Conservation (phyloP, 2,797 vertebrate species). For the Diplodus sargus region DNA sequence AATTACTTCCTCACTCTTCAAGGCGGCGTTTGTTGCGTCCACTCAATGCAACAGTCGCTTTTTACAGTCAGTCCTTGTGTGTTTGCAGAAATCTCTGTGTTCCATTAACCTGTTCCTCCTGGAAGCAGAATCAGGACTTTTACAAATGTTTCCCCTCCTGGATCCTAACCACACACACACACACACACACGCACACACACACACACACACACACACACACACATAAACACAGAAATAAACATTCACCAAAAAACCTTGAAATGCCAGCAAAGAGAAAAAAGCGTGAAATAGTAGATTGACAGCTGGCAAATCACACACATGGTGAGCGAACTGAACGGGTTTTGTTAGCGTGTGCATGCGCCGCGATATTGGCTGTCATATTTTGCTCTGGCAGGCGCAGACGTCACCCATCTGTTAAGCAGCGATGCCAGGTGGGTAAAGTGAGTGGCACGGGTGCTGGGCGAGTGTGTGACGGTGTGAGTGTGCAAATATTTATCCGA, state of each 20-base stretch:
- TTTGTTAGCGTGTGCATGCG: constrained; percentile 29
- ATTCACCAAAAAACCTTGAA: neutral
- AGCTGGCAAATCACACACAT: constrained; percentile 40
- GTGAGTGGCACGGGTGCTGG: neutral
- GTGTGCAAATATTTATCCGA: constrained; percentile 19
- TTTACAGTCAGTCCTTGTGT: neutral
- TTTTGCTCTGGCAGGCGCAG: constrained; percentile 44
- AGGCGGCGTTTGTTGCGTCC: neutral
- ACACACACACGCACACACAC: neutral
- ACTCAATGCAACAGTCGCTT: neutral
- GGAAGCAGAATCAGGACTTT: neutral
- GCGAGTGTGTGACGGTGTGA: neutral
- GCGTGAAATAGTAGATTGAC: constrained; percentile 40
- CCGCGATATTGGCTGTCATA: constrained; percentile 38
- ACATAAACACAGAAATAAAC: too few relatives aligned
- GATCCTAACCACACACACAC: neutral
- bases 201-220: neutral
- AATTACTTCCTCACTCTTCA: too few relatives aligned
- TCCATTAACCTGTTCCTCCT: neutral
- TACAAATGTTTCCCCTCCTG: neutral
- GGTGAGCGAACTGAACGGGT: constrained; percentile 46
- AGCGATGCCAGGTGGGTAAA: constrained; percentile 40
- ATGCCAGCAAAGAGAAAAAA: neutral
- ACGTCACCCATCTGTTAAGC: constrained; percentile 56
- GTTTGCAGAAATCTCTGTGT: neutral